phyloP scores from a whole-genome alignment of 2,113 vertebrate species.

The Psilopsiagon aymara region DNA sequence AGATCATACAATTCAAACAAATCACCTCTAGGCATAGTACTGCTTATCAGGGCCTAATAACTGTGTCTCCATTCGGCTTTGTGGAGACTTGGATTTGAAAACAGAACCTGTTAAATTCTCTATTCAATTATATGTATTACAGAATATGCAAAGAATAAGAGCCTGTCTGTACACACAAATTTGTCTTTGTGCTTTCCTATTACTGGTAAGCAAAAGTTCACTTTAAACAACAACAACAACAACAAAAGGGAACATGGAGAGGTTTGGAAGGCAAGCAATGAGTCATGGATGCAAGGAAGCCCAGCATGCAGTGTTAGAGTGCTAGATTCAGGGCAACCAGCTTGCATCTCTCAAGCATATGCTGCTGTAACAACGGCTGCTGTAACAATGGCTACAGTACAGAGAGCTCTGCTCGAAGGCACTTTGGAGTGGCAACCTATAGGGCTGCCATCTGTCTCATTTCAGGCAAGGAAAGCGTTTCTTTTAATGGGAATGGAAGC shows the following conservation, averaged over 20 bases:
- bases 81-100: background rate
- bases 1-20: background rate
- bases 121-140: background rate
- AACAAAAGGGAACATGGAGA: background rate
- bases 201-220: background rate
- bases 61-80: background rate
- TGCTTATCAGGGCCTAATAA: background rate
- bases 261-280: background rate
- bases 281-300: background rate
- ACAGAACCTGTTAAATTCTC: background rate
- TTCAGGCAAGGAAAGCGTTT: constrained; percentile 9
- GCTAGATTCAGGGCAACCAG: constrained; percentile 7
- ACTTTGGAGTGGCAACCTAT: constrained; percentile 36
- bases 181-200: background rate
- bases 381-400: background rate
- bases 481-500: constrained; percentile 14
- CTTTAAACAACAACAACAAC: background rate
- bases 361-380: constrained; percentile 29
- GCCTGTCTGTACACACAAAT: background rate
- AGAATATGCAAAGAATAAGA: background rate
- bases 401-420: constrained; percentile 31
- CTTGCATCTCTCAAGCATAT: constrained; percentile 54
- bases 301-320: background rate
- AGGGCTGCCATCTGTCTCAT: constrained; percentile 62
- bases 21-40: background rate